phyloP scores from a whole-genome alignment of 2,113 vertebrate genomes.

The Datnioides undecimradiatus region DNA sequence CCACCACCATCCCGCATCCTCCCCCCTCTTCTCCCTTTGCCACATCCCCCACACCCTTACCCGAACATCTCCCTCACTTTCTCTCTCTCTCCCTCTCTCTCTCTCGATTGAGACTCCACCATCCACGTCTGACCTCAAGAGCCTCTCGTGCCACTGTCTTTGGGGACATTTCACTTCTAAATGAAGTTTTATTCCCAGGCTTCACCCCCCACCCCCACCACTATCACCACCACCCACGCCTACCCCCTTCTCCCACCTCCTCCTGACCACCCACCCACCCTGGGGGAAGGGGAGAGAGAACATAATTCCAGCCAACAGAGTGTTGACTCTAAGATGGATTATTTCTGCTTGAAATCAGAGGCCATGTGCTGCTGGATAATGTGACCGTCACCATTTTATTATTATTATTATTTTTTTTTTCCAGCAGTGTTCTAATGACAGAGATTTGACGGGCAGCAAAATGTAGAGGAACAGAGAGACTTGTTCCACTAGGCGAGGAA shows the following conservation, averaged over 20 bases:
- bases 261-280: constrained; percentile 56
- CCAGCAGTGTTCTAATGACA: constrained; percentile 62
- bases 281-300: constrained; percentile 56
- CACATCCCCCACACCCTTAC: constrained; percentile 1
- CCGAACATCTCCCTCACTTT: no score
- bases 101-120: constrained; percentile 31
- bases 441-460: constrained; percentile 65
- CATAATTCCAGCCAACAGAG: constrained; percentile 79
- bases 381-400: constrained; percentile 57
- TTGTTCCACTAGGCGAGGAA: constrained; percentile 50
- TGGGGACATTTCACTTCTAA: constrained; percentile 74
- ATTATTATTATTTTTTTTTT: constrained; percentile 47
- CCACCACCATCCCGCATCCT: background rate
- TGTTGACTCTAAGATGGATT: constrained; percentile 82
- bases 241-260: no score
- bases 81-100: constrained; percentile 1
- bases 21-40: background rate
- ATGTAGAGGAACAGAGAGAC: constrained; percentile 58
- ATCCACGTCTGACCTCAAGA: constrained; percentile 66
- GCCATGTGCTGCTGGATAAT: constrained; percentile 77
- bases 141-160: constrained; percentile 59
- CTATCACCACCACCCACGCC: background rate
- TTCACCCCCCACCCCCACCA: background rate
- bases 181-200: constrained; percentile 73
- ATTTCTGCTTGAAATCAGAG: constrained; percentile 82